Evolutionary conservation across 2,113 vertebrate species (phyloP).

Genomic region (Notothenia rossii): DNA sequence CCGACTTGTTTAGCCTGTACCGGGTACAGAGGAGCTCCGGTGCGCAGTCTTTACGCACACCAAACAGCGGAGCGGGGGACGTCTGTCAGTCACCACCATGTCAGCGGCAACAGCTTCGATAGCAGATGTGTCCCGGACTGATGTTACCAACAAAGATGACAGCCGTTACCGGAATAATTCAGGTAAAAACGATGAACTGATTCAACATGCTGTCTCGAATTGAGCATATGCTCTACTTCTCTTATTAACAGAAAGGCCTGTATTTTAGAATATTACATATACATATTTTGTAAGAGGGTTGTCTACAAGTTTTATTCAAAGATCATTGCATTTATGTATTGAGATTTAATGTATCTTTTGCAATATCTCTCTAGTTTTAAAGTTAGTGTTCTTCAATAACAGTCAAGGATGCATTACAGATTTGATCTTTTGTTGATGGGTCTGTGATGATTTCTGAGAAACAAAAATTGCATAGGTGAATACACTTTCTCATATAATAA

Average conservation of each 20-base stretch:
- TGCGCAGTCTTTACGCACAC: conserved; percentile 55
- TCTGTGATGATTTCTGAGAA: background rate
- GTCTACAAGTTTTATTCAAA: background rate
- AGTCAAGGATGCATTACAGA: background rate
- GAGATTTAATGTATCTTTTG: background rate
- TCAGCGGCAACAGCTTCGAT: conserved; percentile 75
- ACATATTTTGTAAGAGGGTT: background rate
- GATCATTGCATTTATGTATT: background rate
- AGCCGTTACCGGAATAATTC: conserved; percentile 61
- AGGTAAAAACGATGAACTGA: conserved; percentile 76
- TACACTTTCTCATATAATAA: background rate
- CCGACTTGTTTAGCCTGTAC: conserved; percentile 21
- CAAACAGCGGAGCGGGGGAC: background rate
- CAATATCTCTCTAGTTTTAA: conserved; percentile 1
- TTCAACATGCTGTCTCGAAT: background rate
- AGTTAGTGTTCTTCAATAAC: conserved; percentile 2
- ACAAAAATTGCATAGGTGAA: background rate
- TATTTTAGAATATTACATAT: background rate
- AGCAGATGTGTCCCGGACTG: conserved; percentile 73
- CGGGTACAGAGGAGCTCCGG: conserved; percentile 26
- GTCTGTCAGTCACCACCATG: conserved; percentile 72
- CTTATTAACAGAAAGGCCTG: background rate
- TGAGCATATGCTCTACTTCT: background rate
- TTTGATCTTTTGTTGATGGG: no score
- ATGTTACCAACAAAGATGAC: conserved; percentile 55